Conservation (phyloP, 2,888 invertebrate species). For the Helobdella robusta region DNA sequence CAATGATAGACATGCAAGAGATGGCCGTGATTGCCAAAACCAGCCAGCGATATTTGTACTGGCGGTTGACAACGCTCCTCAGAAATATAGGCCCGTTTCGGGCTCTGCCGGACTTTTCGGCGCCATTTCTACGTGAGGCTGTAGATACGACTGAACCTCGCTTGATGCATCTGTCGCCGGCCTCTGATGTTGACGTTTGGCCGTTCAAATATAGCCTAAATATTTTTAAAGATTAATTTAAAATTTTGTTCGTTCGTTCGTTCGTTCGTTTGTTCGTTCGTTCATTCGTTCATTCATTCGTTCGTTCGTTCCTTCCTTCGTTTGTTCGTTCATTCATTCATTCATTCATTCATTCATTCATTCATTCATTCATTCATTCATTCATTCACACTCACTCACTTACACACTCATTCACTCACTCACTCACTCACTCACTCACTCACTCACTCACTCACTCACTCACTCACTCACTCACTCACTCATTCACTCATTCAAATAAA, state of each 20-base stretch:
- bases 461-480: background rate
- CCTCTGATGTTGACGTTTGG: constrained; percentile 14
- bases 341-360: background rate
- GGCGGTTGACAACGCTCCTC: constrained; percentile 32
- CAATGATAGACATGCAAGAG: constrained; percentile 35
- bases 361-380: background rate
- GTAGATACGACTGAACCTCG: constrained; percentile 26
- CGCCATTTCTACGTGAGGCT: constrained; percentile 8
- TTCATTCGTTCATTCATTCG: no score
- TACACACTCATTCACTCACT: background rate
- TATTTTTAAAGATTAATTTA: no score
- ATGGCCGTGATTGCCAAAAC: constrained; percentile 33
- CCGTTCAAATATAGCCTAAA: constrained; percentile 24
- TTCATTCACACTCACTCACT: background rate
- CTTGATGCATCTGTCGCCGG: constrained; percentile 19
- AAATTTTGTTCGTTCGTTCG: no score
- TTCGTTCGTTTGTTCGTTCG: no score
- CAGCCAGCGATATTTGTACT: constrained; percentile 36
- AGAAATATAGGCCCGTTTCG: constrained; percentile 34
- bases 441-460: background rate
- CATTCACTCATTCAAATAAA: background rate
- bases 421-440: no score
- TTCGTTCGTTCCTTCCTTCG: background rate
- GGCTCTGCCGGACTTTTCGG: background rate
- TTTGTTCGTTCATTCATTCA: background rate